phyloP scores from a whole-genome alignment of 2,888 invertebrate genomes.

The Acleris laterana region DNA sequence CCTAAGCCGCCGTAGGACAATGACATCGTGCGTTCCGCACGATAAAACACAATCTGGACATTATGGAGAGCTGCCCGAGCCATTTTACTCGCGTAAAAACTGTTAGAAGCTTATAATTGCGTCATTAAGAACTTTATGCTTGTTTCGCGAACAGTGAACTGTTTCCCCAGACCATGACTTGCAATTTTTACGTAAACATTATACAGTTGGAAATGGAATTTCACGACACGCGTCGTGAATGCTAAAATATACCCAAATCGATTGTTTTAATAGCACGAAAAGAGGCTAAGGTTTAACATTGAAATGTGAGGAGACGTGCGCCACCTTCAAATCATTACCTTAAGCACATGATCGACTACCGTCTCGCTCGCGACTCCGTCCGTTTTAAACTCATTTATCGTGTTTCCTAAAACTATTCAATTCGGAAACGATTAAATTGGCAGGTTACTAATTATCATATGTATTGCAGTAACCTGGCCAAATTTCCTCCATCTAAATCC shows the following conservation, averaged over 20 bases:
- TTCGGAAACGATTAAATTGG: too few relatives aligned
- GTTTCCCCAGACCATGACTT: constrained; percentile 46
- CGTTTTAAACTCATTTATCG: too few relatives aligned
- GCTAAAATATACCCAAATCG: neutral
- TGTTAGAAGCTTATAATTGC: constrained; percentile 65
- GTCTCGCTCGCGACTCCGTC: too few relatives aligned
- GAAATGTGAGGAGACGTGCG: constrained; percentile 43
- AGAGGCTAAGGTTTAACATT: constrained; percentile 58
- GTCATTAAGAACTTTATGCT: constrained; percentile 61
- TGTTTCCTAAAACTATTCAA: too few relatives aligned
- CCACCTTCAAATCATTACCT: constrained; percentile 24
- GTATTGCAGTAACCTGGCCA: too few relatives aligned
- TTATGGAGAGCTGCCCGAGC: constrained; percentile 65
- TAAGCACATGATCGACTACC: constrained; percentile 3
- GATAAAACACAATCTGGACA: constrained; percentile 77
- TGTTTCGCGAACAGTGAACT: constrained; percentile 60
- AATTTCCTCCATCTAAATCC: too few relatives aligned
- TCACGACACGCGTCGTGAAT: constrained; percentile 5
- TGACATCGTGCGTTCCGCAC: constrained; percentile 82
- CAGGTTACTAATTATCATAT: too few relatives aligned
- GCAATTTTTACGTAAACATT: constrained; percentile 25
- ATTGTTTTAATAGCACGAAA: constrained; percentile 58
- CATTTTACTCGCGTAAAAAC: constrained; percentile 65
- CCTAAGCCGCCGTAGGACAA: constrained; percentile 74
- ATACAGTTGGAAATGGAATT: constrained; percentile 3